Conservation (phyloP, 1,140 invertebrate species). For the Nixonia krombeini region DNA sequence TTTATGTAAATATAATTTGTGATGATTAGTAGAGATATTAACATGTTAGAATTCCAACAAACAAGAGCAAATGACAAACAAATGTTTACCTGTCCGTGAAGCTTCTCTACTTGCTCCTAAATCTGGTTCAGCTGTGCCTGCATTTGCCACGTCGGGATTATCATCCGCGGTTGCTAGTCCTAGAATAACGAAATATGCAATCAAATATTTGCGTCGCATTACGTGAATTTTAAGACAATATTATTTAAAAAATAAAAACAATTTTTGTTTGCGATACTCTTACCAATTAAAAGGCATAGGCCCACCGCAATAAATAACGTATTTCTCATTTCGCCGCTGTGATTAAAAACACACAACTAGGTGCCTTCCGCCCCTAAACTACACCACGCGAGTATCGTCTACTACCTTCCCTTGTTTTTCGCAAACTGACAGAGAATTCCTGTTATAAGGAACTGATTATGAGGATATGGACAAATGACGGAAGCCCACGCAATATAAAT, state of each 20-base stretch:
- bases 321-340: constrained; percentile 70
- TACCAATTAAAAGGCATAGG: constrained; percentile 73
- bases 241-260: constrained; percentile 6
- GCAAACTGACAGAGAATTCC: constrained; percentile 43
- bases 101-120: constrained; percentile 85
- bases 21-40: too few relatives aligned
- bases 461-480: constrained; percentile 52
- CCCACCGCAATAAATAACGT: constrained; percentile 68
- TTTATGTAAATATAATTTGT: too few relatives aligned
- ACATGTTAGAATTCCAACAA: too few relatives aligned
- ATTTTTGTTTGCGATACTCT: constrained; percentile 42
- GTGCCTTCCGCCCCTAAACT: too few relatives aligned
- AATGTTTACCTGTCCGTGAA: constrained; percentile 82
- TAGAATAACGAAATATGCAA: constrained; percentile 33
- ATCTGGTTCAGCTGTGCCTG: constrained; percentile 79
- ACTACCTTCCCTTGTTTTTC: constrained; percentile 31
- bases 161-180: constrained; percentile 61
- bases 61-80: constrained; percentile 4
- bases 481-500: constrained; percentile 55
- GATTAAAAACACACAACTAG: background rate
- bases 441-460: constrained; percentile 27
- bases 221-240: background rate
- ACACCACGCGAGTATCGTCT: constrained; percentile 9
- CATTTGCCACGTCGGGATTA: constrained; percentile 64
- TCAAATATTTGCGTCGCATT: constrained; percentile 38